Evolutionary conservation across 2,797 vertebrate species (phyloP).

Genomic region (Mormyrops attenuatus): DNA sequence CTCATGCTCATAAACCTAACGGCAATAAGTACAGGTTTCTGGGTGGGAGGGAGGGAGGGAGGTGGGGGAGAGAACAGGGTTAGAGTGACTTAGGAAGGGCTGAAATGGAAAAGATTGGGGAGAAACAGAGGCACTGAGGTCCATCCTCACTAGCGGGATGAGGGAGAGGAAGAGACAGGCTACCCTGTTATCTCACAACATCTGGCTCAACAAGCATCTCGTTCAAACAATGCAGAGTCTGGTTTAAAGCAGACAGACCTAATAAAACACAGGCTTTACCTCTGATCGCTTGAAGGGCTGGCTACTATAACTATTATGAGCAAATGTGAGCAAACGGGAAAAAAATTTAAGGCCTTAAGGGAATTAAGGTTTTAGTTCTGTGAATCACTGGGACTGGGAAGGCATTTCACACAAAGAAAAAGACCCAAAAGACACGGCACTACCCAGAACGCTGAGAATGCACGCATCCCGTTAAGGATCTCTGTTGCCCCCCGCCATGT

Average conservation of each 20-base stretch:
- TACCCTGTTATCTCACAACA: background rate
- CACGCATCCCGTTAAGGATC: background rate
- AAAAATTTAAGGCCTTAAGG: background rate
- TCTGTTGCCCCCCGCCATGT: background rate
- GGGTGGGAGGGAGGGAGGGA: slow-evolving; percentile 51
- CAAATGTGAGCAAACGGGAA: background rate
- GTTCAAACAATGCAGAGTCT: background rate
- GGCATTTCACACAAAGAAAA: background rate
- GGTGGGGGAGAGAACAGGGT: slow-evolving; percentile 77
- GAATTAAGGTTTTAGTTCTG: background rate
- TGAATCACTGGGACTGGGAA: background rate
- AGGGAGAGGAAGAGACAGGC: background rate
- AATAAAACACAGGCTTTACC: background rate
- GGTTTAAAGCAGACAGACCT: background rate
- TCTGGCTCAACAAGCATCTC: background rate
- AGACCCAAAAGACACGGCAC: background rate
- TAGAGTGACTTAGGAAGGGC: slow-evolving; percentile 51
- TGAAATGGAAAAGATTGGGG: background rate
- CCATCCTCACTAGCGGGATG: background rate
- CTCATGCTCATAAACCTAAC: slow-evolving; percentile 96
- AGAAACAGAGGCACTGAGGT: background rate
- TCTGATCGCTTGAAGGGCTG: background rate
- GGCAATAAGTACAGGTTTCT: slow-evolving; percentile 94
- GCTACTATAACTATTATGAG: background rate
- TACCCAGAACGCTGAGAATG: background rate